Base-by-base conservation (phyloP, 2,888 invertebrate genomes). In the Alitta virens region DNA sequence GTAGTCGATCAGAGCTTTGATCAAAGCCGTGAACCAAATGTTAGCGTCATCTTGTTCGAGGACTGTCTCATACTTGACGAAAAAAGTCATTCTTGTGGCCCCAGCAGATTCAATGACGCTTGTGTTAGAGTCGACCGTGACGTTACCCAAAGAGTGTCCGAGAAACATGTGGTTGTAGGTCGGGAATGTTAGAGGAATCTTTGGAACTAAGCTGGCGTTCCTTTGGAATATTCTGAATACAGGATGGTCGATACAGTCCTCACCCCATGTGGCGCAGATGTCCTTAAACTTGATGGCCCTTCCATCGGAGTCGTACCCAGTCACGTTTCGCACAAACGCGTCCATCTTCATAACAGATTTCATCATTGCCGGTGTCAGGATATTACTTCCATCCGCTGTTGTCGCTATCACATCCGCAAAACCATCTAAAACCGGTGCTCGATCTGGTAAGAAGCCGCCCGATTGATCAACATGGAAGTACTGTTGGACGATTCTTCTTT, bases 201-300 rank as follows among this genome's bases (percentile, higher is more conserved):
- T 5, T 1, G 50, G 25, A 25, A 51, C 18, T 2, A 51, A 9
- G 23, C 38, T 51, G 12, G 59, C 59, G 25, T 59, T 59, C 23
- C 49, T 33, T 25, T 59, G 49, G 52, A 50, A 51, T 38, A 59
- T 51, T 16, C 49, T 26, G 5, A 59, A 38, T 24, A 59, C 25
- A 1, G 59, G 59, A 1, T 27, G 27, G 23, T 49, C 59, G 23
- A 59, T 59, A 25, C 62, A 62, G 18, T 62, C 51, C 1, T 56
- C 56, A 24, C 51, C 33, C 49, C 38, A 56, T 18, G 43, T 21
- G 9, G 56, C 50, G 62, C 62, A 62, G n/a, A 62, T n/a, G 21
- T 56, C 62, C 14, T 56, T 40, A 24, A 56, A 62, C 24, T 23
- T 38, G 33, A 46, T 46, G 9, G 26, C 24, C 16, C 50, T 38